Conservation (phyloP, 2,888 invertebrate species). For the Acrobasis suavella region DNA sequence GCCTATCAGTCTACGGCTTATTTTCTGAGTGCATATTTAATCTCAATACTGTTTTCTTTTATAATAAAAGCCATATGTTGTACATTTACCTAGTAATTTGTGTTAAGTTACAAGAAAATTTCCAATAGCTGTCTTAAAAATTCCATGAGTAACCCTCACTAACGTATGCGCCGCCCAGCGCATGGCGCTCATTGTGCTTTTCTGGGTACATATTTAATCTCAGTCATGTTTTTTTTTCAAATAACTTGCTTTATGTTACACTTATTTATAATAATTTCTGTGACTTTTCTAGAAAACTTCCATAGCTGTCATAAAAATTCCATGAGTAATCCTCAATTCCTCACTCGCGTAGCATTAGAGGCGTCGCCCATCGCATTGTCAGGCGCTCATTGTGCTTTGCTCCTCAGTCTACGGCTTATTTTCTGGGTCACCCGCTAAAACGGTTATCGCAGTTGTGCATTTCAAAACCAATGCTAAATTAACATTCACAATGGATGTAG, state of each 20-base stretch:
- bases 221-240: too few species aligned
- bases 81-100: too few species aligned
- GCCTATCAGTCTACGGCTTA: slow-evolving; percentile 26
- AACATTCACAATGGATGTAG: background rate
- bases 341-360: slow-evolving; percentile 66
- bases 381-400: slow-evolving; percentile 50
- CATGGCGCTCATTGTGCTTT: slow-evolving; percentile 54
- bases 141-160: slow-evolving; percentile 63
- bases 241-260: too few species aligned
- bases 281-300: too few species aligned
- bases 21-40: background rate
- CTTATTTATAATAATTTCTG: too few species aligned
- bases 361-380: slow-evolving; percentile 49
- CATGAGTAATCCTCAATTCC: slow-evolving; percentile 72
- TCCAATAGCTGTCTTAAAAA: too few species aligned
- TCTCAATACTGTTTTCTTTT: too few species aligned
- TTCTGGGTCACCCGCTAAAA: slow-evolving; percentile 18
- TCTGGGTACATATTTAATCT: background rate
- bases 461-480: slow-evolving; percentile 11
- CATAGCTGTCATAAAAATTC: too few species aligned
- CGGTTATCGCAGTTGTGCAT: slow-evolving; percentile 14
- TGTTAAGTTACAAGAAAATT: too few species aligned
- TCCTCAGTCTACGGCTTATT: slow-evolving; percentile 26
- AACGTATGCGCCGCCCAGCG: slow-evolving; percentile 44
- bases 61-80: too few species aligned